These are phyloP conservation scores for Chelonia mydas DNA, from an alignment of 2,797 vertebrate species.

Conservation along the genomic window DNA sequence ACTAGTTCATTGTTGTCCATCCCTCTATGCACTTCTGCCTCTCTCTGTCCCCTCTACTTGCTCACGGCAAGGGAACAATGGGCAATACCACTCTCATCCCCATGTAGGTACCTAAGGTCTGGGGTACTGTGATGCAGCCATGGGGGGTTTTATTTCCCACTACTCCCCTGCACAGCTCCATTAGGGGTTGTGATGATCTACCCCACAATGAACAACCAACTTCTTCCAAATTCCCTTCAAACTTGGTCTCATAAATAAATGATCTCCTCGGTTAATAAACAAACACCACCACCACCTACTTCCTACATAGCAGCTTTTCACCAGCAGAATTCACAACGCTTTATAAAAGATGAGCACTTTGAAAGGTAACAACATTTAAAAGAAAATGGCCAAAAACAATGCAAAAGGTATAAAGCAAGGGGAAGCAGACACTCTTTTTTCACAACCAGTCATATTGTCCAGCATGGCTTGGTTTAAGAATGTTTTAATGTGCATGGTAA, in stretches of 20 bases:
- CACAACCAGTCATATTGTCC: not conserved
- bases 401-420: not conserved
- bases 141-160: not conserved
- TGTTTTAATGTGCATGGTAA: not conserved
- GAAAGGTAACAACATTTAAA: fast-evolving
- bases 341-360: not conserved
- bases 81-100: not conserved
- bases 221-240: not conserved
- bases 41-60: not conserved
- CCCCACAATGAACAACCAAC: not conserved
- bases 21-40: not conserved
- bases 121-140: not conserved
- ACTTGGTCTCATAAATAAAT: not conserved
- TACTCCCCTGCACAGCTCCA: not conserved
- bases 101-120: not conserved
- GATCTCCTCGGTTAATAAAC: not conserved
- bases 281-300: not conserved
- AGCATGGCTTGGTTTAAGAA: not conserved
- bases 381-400: not conserved
- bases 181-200: not conserved
- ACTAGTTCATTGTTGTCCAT: not conserved
- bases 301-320: not conserved
- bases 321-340: not conserved
- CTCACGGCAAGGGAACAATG: not conserved
- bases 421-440: not conserved